phyloP scores from a whole-genome alignment of 2,797 vertebrate genomes.

The Myotis pilosus region DNA sequence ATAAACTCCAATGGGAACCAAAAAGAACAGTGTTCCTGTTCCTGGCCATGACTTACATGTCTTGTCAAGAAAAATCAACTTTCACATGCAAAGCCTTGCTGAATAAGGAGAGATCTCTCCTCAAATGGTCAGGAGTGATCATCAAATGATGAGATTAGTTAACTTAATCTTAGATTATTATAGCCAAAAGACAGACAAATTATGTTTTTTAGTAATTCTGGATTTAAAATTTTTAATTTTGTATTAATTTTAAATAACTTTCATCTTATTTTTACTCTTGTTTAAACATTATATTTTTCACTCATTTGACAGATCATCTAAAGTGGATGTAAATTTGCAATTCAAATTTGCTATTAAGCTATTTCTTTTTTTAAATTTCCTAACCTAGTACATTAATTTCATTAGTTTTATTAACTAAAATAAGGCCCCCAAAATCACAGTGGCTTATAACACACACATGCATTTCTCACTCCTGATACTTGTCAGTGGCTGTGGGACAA shows the following conservation, averaged over 20 bases:
- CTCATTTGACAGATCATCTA: neutral
- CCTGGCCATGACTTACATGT: neutral
- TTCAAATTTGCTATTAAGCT: neutral
- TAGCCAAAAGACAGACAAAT: neutral
- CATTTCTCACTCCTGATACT: neutral
- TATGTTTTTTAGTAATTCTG: neutral
- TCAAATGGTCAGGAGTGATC: neutral
- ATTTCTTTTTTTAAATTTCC: neutral
- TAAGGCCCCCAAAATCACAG: neutral
- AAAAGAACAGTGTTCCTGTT: neutral
- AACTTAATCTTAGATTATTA: neutral
- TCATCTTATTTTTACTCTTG: neutral
- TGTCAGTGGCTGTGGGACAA: neutral
- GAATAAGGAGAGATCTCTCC: neutral
- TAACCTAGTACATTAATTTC: neutral
- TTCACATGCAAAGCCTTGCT: neutral
- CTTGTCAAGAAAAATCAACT: neutral
- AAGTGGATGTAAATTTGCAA: neutral
- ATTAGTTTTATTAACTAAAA: neutral
- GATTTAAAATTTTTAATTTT: neutral
- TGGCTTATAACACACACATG: neutral
- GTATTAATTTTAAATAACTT: neutral
- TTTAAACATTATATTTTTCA: neutral
- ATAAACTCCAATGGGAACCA: neutral
- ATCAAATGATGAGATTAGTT: neutral